phyloP scores from a whole-genome alignment of 2,113 vertebrate species.

The Pachypanchax playfairii region DNA sequence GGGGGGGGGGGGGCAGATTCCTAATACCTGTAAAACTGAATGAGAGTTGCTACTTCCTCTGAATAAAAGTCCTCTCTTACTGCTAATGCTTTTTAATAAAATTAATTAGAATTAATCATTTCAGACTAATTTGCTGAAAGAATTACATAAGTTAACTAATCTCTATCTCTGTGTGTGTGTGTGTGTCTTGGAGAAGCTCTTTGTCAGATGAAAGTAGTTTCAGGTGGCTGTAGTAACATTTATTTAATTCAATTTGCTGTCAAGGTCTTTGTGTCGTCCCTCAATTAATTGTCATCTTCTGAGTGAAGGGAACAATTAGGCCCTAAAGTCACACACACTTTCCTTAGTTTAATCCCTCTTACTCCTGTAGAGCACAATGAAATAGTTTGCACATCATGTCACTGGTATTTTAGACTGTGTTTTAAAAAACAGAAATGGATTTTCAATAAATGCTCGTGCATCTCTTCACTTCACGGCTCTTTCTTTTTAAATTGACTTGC shows the following conservation, averaged over 20 bases:
- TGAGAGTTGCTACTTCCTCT: constrained; percentile 46
- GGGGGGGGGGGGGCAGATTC: background rate
- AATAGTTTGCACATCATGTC: too few relatives aligned
- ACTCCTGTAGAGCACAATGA: constrained; percentile 61
- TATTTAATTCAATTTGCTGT: constrained; percentile 73
- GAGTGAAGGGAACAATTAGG: constrained; percentile 73
- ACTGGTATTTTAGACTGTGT: constrained; percentile 16
- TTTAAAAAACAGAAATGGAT: constrained; percentile 75
- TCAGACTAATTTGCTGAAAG: constrained; percentile 62
- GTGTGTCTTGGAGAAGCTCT: constrained; percentile 42
- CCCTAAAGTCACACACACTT: constrained; percentile 69
- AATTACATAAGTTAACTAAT: constrained; percentile 67
- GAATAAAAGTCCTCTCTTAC: constrained; percentile 52
- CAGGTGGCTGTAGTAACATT: constrained; percentile 63
- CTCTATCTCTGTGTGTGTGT: constrained; percentile 46
- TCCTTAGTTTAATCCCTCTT: constrained; percentile 49
- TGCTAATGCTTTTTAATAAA: constrained; percentile 56
- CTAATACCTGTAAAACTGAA: constrained; percentile 23
- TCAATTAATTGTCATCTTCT: constrained; percentile 77
- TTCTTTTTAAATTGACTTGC: constrained; percentile 63
- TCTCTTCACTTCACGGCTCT: constrained; percentile 45
- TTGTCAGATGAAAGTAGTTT: constrained; percentile 56
- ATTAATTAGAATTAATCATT: constrained; percentile 62
- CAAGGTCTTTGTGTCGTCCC: constrained; percentile 72
- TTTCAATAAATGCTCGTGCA: constrained; percentile 72